Percentiles rank a stretch among this genome's conserved stretches.
These are phyloP conservation scores for Hydropsyche tenuis DNA, from an alignment of 1,140 invertebrate genomes.

Conservation along the genomic window DNA sequence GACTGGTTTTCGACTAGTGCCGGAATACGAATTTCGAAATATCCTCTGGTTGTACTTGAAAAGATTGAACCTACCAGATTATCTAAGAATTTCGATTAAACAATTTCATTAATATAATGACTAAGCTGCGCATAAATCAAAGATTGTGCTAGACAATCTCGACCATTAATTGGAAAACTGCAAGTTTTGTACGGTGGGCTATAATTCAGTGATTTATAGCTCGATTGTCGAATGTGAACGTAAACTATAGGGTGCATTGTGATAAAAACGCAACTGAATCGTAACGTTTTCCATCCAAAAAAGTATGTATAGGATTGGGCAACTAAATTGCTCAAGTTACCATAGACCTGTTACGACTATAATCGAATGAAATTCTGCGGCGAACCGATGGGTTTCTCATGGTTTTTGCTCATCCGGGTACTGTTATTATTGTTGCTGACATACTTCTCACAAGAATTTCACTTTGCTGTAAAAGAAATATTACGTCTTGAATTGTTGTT, in stretches of 20 bases:
- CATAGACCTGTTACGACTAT: too few relatives aligned
- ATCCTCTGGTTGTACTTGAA: conserved; percentile 10
- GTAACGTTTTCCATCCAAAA: not conserved
- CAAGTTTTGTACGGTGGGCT: not conserved
- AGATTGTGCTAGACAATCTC: too few relatives aligned
- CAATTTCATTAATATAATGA: too few relatives aligned
- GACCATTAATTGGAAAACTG: not conserved
- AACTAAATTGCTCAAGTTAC: conserved; percentile 4
- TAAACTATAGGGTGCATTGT: not conserved
- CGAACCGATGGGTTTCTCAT: conserved; percentile 8
- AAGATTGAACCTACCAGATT: not conserved
- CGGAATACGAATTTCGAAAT: conserved; percentile 24
- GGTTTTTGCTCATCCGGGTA: conserved; percentile 22
- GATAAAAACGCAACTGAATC: not conserved
- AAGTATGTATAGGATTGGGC: not conserved
- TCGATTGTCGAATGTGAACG: not conserved
- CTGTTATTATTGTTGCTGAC: conserved; percentile 19
- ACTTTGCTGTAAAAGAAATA: not conserved
- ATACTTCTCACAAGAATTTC: conserved; percentile 27
- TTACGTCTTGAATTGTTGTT: not conserved
- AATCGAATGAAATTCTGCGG: not conserved
- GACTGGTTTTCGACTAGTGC: not conserved
- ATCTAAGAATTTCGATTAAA: too few relatives aligned
- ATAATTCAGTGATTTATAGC: not conserved
- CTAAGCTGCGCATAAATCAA: too few relatives aligned